These are phyloP conservation scores for Caenorhabditis auriculariae DNA, from an alignment of 2,888 invertebrate species.

Conservation along the genomic window DNA sequence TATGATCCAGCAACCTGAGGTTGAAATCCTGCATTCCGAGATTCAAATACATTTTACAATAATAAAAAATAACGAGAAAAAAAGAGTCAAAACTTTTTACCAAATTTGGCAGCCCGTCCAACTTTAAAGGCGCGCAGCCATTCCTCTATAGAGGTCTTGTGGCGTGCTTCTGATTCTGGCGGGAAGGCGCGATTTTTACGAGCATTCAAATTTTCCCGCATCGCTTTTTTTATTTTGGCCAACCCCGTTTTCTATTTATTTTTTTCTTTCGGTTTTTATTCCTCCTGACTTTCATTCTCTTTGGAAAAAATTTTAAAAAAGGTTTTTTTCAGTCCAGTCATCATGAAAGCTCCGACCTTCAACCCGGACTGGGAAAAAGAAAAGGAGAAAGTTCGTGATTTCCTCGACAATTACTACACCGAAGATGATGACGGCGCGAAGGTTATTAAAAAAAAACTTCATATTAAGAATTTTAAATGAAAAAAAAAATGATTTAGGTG, in stretches of 20 bases:
- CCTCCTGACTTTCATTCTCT: background rate
- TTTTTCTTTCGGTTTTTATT: background rate
- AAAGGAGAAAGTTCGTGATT: conserved; percentile 68
- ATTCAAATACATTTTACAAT: background rate
- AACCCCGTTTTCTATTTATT: background rate
- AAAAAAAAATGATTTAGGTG: conserved; percentile 12
- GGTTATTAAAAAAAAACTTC: conserved; percentile 3
- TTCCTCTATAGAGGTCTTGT: background rate
- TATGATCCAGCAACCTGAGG: no score
- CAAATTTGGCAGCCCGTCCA: conserved; percentile 1
- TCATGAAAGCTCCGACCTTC: conserved; percentile 22
- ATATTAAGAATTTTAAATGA: background rate
- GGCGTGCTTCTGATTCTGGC: background rate
- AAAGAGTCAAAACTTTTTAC: background rate
- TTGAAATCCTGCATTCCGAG: no score
- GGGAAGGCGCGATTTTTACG: conserved; percentile 21
- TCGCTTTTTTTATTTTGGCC: background rate
- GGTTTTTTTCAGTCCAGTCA: conserved; percentile 4
- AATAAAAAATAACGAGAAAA: background rate
- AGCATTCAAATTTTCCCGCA: background rate
- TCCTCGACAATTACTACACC: conserved; percentile 65
- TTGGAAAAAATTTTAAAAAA: background rate
- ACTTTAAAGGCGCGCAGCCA: conserved; percentile 15
- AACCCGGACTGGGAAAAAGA: conserved; percentile 39
- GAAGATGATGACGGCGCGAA: conserved; percentile 43